A percentile compares a stretch with the other conserved stretches of the same genome.
phyloP scores from a whole-genome alignment of 2,797 vertebrate species.

The Cynopterus sphinx region DNA sequence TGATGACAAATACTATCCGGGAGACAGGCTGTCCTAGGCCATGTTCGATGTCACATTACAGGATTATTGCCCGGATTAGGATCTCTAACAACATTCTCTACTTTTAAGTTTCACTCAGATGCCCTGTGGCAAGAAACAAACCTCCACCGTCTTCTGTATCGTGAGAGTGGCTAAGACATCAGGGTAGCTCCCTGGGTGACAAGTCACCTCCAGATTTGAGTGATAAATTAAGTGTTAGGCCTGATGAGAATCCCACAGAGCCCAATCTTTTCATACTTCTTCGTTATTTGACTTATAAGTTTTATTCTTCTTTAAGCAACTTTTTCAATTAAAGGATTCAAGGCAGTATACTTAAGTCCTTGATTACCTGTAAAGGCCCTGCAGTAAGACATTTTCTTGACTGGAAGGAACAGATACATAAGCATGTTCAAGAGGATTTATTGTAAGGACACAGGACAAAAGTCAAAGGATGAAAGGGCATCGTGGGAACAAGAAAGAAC shows the following conservation, averaged over 20 bases:
- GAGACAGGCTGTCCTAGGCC: background rate
- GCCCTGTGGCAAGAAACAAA: background rate
- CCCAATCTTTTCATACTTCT: background rate
- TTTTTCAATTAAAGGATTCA: background rate
- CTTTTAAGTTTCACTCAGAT: background rate
- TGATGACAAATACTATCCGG: slow-evolving; percentile 40
- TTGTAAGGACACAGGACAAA: background rate
- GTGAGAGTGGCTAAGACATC: background rate
- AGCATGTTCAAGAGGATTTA: background rate
- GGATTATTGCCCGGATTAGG: slow-evolving; percentile 27
- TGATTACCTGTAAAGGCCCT: background rate
- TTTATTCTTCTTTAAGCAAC: slow-evolving; percentile 2
- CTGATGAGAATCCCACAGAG: background rate
- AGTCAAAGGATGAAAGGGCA: background rate
- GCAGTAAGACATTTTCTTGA: background rate
- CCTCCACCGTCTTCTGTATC: fast-evolving
- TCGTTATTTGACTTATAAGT: background rate
- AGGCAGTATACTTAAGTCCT: background rate
- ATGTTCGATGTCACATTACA: slow-evolving; percentile 26
- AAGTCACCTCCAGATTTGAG: background rate
- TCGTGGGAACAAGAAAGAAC: background rate
- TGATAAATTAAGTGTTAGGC: background rate
- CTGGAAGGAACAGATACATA: background rate
- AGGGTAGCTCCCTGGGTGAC: background rate
- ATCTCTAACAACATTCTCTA: background rate